phyloP scores from a whole-genome alignment of 2,113 vertebrate species.

The Numida meleagris region DNA sequence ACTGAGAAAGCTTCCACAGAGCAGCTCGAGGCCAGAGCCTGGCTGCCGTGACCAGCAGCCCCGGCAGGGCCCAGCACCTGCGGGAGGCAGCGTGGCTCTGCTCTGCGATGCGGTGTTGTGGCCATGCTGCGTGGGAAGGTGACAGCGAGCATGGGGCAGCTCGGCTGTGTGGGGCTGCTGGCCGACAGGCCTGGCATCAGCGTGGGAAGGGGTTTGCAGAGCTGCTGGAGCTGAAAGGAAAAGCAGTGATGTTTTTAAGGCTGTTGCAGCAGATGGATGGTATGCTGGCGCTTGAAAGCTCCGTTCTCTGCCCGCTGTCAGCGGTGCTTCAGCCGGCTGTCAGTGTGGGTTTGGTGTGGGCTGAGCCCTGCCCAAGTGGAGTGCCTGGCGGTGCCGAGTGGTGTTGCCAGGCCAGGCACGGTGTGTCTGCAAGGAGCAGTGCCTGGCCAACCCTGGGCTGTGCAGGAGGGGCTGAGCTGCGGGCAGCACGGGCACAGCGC shows the following conservation, averaged over 20 bases:
- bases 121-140: not conserved
- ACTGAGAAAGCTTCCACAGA: constrained; percentile 58
- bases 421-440: not conserved
- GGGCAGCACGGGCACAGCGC: not conserved
- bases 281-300: not conserved
- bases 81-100: not conserved
- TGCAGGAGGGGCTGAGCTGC: not conserved
- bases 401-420: not conserved
- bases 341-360: not conserved
- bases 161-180: not conserved
- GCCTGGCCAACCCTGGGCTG: not conserved
- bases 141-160: not conserved
- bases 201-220: not conserved
- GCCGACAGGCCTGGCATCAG: not conserved
- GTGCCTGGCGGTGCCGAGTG: not conserved
- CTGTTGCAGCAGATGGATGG: constrained; percentile 1
- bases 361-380: not conserved
- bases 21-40: constrained; percentile 13
- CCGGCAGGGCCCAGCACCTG: constrained; percentile 11
- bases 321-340: not conserved
- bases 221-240: not conserved
- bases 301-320: not conserved
- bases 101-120: not conserved
- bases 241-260: not conserved
- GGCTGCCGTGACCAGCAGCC: not conserved